Percentiles rank a stretch among this genome's conserved stretches.
phyloP scores from a whole-genome alignment of 2,888 invertebrate species.

The Sesia bembeciformis region DNA sequence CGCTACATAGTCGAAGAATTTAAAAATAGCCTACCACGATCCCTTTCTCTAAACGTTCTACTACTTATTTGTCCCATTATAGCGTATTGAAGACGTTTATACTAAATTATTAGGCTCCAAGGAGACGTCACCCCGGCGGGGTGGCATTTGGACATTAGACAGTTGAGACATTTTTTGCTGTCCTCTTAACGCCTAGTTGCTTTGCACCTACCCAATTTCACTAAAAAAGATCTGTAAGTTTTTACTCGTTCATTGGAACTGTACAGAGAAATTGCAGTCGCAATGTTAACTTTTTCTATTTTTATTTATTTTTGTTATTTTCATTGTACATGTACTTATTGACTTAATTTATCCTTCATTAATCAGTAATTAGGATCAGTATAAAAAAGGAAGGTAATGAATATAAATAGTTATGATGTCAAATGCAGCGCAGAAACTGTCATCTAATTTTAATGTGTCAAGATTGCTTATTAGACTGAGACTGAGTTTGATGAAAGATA shows the following conservation, averaged over 20 bases:
- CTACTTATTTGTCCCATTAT: slow-evolving; percentile 28
- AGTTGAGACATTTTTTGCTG: slow-evolving; percentile 22
- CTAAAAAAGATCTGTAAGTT: neutral
- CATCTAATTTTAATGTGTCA: no score
- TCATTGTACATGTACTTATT: no score
- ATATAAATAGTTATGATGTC: no score
- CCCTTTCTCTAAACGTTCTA: slow-evolving; percentile 21
- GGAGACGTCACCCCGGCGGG: slow-evolving; percentile 13
- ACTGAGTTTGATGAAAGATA: no score
- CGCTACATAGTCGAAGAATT: slow-evolving; percentile 6
- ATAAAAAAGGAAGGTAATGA: no score
- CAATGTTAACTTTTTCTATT: no score
- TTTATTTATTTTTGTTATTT: no score
- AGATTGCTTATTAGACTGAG: no score
- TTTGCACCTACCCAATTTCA: neutral
- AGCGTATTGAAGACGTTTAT: slow-evolving; percentile 22
- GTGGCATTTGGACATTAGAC: slow-evolving; percentile 14
- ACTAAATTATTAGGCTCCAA: slow-evolving; percentile 17
- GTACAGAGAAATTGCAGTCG: neutral
- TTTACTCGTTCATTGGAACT: neutral
- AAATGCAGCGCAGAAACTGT: no score
- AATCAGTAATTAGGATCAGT: no score
- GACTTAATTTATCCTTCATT: no score
- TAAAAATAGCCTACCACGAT: slow-evolving; percentile 12
- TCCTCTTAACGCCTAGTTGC: neutral